phyloP scores from a whole-genome alignment of 2,797 vertebrate species.

The Smutsia gigantea region DNA sequence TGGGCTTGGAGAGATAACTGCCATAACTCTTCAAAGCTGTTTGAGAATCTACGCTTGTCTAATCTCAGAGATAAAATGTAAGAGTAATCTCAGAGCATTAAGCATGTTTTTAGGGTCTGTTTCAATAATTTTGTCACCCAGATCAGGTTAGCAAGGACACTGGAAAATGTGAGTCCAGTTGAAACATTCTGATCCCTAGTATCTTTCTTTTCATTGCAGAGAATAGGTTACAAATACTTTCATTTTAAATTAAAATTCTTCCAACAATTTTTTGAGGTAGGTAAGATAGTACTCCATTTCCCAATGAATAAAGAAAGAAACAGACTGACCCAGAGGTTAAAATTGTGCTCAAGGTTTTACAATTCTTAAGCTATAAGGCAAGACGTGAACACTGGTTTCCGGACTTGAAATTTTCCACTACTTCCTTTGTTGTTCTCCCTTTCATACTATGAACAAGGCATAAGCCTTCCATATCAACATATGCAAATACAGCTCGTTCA shows the following conservation, averaged over 20 bases:
- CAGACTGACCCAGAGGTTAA: not conserved
- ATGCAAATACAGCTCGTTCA: not conserved
- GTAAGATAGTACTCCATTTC: not conserved
- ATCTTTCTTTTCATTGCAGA: not conserved
- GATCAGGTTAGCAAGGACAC: not conserved
- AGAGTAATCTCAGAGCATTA: not conserved
- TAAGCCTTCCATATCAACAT: not conserved
- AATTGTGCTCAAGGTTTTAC: not conserved
- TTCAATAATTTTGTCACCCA: slow-evolving; percentile 19
- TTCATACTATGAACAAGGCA: not conserved
- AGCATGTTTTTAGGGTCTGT: not conserved
- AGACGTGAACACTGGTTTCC: not conserved
- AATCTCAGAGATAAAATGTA: slow-evolving; percentile 47
- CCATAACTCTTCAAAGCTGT: slow-evolving; percentile 4
- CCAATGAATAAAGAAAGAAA: not conserved
- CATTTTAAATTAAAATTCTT: slow-evolving; percentile 28
- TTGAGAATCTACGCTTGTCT: slow-evolving; percentile 54
- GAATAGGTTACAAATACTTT: slow-evolving; percentile 4
- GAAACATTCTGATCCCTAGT: not conserved
- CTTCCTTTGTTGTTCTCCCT: not conserved
- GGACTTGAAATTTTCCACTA: not conserved
- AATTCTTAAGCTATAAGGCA: not conserved
- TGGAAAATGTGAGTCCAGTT: not conserved
- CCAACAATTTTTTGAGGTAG: not conserved
- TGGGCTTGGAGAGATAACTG: not conserved